Base-by-base conservation (phyloP, 2,113 vertebrate genomes). In the Rutilus rutilus region DNA sequence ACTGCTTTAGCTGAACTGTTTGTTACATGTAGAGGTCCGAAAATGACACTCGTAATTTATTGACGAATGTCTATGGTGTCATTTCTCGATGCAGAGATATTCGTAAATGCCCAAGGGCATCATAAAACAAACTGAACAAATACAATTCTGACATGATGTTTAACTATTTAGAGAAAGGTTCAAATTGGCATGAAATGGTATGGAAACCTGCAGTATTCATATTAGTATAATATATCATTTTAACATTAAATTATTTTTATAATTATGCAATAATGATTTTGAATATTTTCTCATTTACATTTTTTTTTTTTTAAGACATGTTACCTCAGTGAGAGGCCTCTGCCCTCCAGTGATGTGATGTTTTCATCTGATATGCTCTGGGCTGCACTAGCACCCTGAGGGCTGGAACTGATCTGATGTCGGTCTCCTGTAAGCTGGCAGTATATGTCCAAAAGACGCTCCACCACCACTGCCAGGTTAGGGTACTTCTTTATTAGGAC, bases 361-460 rank as follows among this genome's bases (percentile, higher is more conserved):
- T 85, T 95, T 27, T 94, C 92, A 71, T 96, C 95, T 84, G 80
- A 83, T 74, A 60, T 91, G 12, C 85, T 73, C 85, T 94, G 93
- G 62, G 78, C 64, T 78, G 85, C 64, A 0, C 91, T 90, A 1
- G 88, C 87, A 50, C 65, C 14, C 25, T 77, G 0, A 0, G 77
- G 85, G 84, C 77, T 78, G 50, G 2, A 87, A 5, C 71, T 52
- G 25, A 23, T 84, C 11, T 90, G 88, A 90, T 97, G 97, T 80
- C 94, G 96, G 67, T 97, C 96, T 65, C 97, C 97, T 0, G 95
- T 96, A 83, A 99, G 96, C 84, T 97, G 93, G 84, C 95, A 94
- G 90, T 97, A 99, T 90, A 99, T 98, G 59, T 97, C 97, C 86
- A 99, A 91, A 59, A 99, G 95, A 69, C 95, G 95, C 77, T 97